phyloP scores from a whole-genome alignment of 2,113 vertebrate genomes.

The Tringa solitaria region DNA sequence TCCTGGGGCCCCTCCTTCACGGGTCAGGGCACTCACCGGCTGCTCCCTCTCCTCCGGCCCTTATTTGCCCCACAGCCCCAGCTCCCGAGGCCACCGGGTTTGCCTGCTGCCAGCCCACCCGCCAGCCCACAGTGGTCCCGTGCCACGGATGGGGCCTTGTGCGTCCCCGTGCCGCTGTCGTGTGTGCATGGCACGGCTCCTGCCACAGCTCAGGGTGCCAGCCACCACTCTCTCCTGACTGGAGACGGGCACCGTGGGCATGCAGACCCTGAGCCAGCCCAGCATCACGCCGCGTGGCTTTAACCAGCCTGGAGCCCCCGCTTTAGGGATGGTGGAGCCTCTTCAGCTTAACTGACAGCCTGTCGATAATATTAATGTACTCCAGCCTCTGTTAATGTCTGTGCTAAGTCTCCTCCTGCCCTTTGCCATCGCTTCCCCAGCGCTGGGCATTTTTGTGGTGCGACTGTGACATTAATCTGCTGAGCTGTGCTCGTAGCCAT shows the following conservation, averaged over 20 bases:
- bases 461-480: neutral
- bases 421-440: neutral
- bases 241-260: fast-evolving
- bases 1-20: neutral
- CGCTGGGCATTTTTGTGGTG: fast-evolving
- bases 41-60: slow-evolving; percentile 2
- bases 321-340: neutral
- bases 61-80: neutral
- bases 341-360: neutral
- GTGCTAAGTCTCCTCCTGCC: neutral
- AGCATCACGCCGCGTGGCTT: fast-evolving
- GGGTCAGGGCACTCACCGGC: slow-evolving; percentile 2
- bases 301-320: too few species aligned
- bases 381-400: neutral
- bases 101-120: neutral
- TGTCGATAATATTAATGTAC: neutral
- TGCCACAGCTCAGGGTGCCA: fast-evolving
- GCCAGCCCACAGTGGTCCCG: fast-evolving
- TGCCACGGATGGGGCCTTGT: fast-evolving
- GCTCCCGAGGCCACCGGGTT: neutral
- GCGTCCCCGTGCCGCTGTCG: fast-evolving
- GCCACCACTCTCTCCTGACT: neutral
- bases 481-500: neutral
- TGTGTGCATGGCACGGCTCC: neutral
- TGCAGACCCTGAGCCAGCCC: neutral